Conservation (phyloP, 2,888 invertebrate species). For the Eledona agricola region DNA sequence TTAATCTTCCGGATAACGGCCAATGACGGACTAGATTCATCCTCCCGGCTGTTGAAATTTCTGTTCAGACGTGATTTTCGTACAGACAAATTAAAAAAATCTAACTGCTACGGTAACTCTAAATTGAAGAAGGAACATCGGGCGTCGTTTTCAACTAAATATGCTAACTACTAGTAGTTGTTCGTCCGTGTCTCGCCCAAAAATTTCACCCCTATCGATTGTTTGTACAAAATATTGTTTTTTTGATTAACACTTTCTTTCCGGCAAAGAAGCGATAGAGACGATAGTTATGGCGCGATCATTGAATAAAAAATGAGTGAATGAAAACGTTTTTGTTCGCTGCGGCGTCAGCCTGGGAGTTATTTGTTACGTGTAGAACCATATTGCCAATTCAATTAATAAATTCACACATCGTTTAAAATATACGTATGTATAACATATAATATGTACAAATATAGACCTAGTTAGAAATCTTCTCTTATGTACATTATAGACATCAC, state of each 20-base stretch:
- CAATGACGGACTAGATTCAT: constrained; percentile 60
- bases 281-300: no score
- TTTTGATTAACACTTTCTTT: no score
- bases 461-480: constrained; percentile 61
- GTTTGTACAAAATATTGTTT: no score
- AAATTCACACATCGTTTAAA: constrained; percentile 60
- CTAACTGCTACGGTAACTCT: constrained; percentile 40
- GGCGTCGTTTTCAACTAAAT: constrained; percentile 24
- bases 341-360: constrained; percentile 49
- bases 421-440: constrained; percentile 56
- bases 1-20: constrained; percentile 54
- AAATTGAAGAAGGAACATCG: constrained; percentile 33
- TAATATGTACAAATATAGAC: constrained; percentile 56
- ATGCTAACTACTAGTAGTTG: no score
- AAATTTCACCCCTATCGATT: no score
- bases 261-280: no score
- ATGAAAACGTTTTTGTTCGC: constrained; percentile 28
- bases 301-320: constrained; percentile 13
- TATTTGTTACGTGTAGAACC: constrained; percentile 52
- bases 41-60: constrained; percentile 54
- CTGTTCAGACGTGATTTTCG: no score
- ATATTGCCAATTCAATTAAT: constrained; percentile 58
- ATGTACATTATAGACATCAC: constrained; percentile 61
- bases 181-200: no score
- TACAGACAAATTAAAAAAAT: no score